Evolutionary conservation across 1,140 invertebrate genomes (phyloP).

Genomic region (Rhizoglyphus robini): DNA sequence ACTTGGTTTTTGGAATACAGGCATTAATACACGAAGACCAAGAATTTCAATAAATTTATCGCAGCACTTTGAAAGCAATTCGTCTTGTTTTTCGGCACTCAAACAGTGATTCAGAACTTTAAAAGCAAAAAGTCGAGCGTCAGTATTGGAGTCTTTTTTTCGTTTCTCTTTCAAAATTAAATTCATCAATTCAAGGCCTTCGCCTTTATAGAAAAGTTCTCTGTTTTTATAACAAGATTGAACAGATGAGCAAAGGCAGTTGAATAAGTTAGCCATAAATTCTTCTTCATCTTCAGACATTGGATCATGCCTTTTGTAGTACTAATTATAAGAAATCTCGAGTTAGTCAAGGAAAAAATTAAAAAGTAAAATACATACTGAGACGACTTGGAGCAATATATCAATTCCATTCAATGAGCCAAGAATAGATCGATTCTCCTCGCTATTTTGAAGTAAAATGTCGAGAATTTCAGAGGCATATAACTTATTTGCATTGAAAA

Average conservation of each 20-base stretch:
- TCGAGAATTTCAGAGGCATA: constrained; percentile 92
- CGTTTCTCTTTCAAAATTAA: constrained; percentile 78
- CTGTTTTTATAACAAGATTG: constrained; percentile 66
- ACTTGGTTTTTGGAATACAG: constrained; percentile 91
- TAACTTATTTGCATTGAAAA: constrained; percentile 90
- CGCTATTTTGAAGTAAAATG: constrained; percentile 79
- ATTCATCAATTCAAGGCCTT: constrained; percentile 90
- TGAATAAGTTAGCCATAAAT: constrained; percentile 97
- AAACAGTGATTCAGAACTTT: constrained; percentile 95
- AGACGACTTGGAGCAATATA: constrained; percentile 82
- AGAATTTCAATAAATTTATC: constrained; percentile 98
- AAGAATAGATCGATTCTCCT: constrained; percentile 52
- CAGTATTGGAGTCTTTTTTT: constrained; percentile 39
- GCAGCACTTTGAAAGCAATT: constrained; percentile 39
- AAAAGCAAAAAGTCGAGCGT: constrained; percentile 85
- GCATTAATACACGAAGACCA: constrained; percentile 88
- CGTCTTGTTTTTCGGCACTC: constrained; percentile 75
- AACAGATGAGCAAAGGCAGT: constrained; percentile 81
- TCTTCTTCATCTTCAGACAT: constrained; percentile 79
- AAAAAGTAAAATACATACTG: constrained; percentile 44
- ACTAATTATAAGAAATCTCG: constrained; percentile 37
- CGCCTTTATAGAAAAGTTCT: constrained; percentile 78
- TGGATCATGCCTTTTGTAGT: constrained; percentile 88
- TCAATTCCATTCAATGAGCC: constrained; percentile 93
- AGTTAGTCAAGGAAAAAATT: constrained; percentile 12